A percentile compares a stretch with the other conserved stretches of the same genome.
Evolutionary conservation across 2,888 invertebrate species (phyloP).

Genomic region (Cantharis lateralis): DNA sequence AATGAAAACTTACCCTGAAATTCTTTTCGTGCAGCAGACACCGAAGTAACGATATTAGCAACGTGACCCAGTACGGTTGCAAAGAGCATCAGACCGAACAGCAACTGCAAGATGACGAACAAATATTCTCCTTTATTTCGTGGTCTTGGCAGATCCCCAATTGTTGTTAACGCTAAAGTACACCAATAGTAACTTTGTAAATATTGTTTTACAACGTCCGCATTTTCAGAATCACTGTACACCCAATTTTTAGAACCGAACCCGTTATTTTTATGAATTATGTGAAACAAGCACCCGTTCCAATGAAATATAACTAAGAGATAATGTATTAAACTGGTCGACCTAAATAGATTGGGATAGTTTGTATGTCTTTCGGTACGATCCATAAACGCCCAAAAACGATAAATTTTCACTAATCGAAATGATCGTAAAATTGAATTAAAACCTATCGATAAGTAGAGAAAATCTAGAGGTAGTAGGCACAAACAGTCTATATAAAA

Average conservation of each 20-base stretch:
- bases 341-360: slow-evolving; percentile 94
- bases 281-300: slow-evolving; percentile 98
- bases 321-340: slow-evolving; percentile 92
- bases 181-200: slow-evolving; percentile 99
- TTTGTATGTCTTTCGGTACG: slow-evolving; percentile 97
- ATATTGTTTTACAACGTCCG: slow-evolving; percentile 92
- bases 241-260: slow-evolving; percentile 94
- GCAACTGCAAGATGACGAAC: slow-evolving; percentile 91
- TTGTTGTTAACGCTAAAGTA: slow-evolving; percentile 92
- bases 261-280: slow-evolving; percentile 93
- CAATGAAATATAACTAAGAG: slow-evolving; percentile 98
- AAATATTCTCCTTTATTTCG: slow-evolving; percentile 93
- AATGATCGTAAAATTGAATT: slow-evolving; percentile 95
- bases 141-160: slow-evolving; percentile 90
- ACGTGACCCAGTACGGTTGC: slow-evolving; percentile 97
- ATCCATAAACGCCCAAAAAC: slow-evolving; percentile 99
- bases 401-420: slow-evolving; percentile 95
- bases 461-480: slow-evolving; percentile 95
- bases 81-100: slow-evolving; percentile 93
- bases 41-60: slow-evolving; percentile 97
- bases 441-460: slow-evolving; percentile 96
- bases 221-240: slow-evolving; percentile 80
- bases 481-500: slow-evolving; percentile 99
- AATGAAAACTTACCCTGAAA: slow-evolving; percentile 83
- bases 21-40: slow-evolving; percentile 95